phyloP scores from a whole-genome alignment of 1,140 invertebrate genomes.

The Rhopalosiphum padi region DNA sequence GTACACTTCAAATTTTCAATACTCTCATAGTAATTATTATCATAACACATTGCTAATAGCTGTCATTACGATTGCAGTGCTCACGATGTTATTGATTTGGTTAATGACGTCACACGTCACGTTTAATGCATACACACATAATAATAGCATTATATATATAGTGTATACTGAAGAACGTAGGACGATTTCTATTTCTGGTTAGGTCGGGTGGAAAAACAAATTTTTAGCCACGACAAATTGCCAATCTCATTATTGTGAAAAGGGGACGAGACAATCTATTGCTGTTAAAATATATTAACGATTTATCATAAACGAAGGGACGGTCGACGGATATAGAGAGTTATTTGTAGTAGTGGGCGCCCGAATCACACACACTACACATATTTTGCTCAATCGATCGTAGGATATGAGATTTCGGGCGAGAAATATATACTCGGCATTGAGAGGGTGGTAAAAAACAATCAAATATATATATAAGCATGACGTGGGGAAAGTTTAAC shows the following conservation, averaged over 20 bases:
- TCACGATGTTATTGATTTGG: background rate
- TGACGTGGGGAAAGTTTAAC: background rate
- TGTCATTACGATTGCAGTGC: background rate
- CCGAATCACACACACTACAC: background rate
- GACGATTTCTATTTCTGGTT: background rate
- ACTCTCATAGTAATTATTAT: slow-evolving; percentile 20
- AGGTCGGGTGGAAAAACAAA: slow-evolving; percentile 4
- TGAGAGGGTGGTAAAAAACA: slow-evolving; percentile 29
- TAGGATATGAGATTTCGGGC: slow-evolving; percentile 31
- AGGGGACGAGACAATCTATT: background rate
- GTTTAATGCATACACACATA: background rate
- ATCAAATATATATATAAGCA: background rate
- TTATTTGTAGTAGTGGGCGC: slow-evolving; percentile 19
- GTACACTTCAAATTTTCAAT: background rate
- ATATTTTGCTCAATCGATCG: slow-evolving; percentile 29
- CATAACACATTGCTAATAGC: slow-evolving; percentile 26
- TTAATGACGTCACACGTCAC: slow-evolving; percentile 21
- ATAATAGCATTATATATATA: background rate
- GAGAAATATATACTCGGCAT: background rate
- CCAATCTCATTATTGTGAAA: background rate
- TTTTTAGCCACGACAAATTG: slow-evolving; percentile 28
- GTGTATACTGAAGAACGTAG: background rate
- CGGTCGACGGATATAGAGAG: background rate
- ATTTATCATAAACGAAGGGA: slow-evolving; percentile 14
- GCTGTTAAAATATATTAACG: slow-evolving; percentile 27